A percentile compares a stretch with the other conserved stretches of the same genome.
phyloP scores from a whole-genome alignment of 2,797 vertebrate species.

The Sitta carolinensis region DNA sequence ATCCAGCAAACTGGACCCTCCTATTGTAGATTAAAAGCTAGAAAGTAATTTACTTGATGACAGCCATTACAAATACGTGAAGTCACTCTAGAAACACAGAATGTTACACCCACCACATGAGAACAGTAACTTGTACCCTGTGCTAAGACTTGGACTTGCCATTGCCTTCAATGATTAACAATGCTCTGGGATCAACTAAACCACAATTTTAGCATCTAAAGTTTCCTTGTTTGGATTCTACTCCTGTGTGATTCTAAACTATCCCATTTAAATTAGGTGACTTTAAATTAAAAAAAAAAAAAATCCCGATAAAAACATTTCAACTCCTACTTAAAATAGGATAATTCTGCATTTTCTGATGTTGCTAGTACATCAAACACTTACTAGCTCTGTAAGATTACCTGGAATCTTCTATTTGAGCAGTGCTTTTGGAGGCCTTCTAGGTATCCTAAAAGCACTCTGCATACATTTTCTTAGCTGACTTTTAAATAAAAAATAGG shows the following conservation, averaged over 20 bases:
- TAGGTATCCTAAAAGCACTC: not conserved
- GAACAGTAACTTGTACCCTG: not conserved
- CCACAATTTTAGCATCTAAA: not conserved
- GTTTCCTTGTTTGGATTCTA: not conserved
- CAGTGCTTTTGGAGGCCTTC: not conserved
- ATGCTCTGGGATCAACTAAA: not conserved
- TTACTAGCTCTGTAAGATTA: not conserved
- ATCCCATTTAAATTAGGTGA: not conserved
- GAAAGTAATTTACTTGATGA: not conserved
- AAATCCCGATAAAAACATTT: not conserved
- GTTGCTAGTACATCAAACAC: not conserved
- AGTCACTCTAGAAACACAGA: not conserved
- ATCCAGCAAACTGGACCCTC: not conserved
- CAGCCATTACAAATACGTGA: not conserved
- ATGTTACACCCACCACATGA: not conserved
- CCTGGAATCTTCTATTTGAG: not conserved
- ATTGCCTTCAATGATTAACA: not conserved
- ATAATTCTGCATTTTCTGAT: not conserved
- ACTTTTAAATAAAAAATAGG: not conserved
- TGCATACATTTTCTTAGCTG: not conserved
- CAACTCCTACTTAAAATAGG: not conserved
- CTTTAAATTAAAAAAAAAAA: not conserved
- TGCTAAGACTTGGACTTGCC: not conserved
- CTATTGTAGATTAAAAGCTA: not conserved
- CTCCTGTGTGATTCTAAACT: not conserved